Conservation (phyloP, 2,888 invertebrate genomes). For the Venusia cambrica region DNA sequence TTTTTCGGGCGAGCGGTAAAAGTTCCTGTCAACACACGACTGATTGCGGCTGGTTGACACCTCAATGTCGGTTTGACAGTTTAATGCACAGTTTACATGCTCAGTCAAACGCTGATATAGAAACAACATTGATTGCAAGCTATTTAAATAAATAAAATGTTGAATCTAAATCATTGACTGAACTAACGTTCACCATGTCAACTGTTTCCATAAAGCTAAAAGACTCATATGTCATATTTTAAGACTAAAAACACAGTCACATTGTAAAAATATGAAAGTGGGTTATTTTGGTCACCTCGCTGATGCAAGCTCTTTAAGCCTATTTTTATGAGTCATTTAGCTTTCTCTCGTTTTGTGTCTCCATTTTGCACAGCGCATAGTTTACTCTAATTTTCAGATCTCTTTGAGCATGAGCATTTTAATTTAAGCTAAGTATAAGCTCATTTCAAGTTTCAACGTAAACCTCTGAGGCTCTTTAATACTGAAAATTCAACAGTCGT, state of each 20-base stretch:
- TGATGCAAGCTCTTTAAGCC: constrained; percentile 30
- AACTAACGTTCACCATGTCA: constrained; percentile 17
- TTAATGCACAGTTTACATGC: constrained; percentile 22
- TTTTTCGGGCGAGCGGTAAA: constrained; percentile 25
- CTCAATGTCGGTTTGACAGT: constrained; percentile 18
- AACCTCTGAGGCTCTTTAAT: constrained; percentile 41
- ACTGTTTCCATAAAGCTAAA: constrained; percentile 18
- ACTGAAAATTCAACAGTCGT: constrained; percentile 50
- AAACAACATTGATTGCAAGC: constrained; percentile 5
- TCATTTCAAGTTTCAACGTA: constrained; percentile 27
- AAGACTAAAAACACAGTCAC: constrained; percentile 26
- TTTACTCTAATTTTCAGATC: constrained; percentile 26
- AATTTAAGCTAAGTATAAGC: constrained; percentile 17
- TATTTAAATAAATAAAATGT: constrained; percentile 18
- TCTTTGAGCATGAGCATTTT: constrained; percentile 25
- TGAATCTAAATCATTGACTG: constrained; percentile 19
- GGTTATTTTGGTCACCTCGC: constrained; percentile 30
- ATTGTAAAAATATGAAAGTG: constrained; percentile 30
- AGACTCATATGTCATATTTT: constrained; percentile 19
- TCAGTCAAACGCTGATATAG: constrained; percentile 22
- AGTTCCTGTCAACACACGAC: constrained; percentile 23
- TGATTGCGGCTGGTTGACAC: constrained; percentile 26
- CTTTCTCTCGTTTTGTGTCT: constrained; percentile 26
- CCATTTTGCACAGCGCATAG: constrained; percentile 8
- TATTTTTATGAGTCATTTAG: constrained; percentile 32